Conservation (phyloP, 2,888 invertebrate genomes). For the Falcaria lacertinaria region DNA sequence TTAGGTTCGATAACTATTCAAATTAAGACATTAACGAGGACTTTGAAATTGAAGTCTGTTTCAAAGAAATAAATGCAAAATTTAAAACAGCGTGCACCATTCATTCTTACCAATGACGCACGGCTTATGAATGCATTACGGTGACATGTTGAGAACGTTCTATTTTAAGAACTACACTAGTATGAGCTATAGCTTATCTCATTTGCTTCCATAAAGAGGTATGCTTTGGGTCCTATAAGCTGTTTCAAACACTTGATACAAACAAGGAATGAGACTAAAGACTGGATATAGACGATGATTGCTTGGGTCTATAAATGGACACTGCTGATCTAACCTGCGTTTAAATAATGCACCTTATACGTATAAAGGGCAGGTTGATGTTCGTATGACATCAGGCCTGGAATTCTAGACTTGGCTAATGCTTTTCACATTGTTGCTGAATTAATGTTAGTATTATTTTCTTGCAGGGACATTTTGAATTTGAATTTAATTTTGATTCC, state of each 20-base stretch:
- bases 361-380: too few relatives aligned
- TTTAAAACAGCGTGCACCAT: too few relatives aligned
- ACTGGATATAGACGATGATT: not conserved
- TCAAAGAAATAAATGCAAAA: too few relatives aligned
- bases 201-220: not conserved
- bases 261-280: not conserved
- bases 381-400: not conserved
- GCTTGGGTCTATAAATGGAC: not conserved
- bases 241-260: not conserved
- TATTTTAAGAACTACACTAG: not conserved
- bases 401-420: not conserved
- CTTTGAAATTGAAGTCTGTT: too few relatives aligned
- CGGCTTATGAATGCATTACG: too few relatives aligned
- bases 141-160: not conserved
- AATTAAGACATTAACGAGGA: too few relatives aligned
- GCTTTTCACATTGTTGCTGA: not conserved
- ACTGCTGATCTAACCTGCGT: too few relatives aligned
- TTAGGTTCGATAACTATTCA: too few relatives aligned
- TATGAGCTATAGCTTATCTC: not conserved
- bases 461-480: too few relatives aligned
- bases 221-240: not conserved
- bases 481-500: too few relatives aligned
- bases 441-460: not conserved
- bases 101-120: too few relatives aligned
- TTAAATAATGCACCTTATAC: too few relatives aligned